Conservation (phyloP, 2,113 vertebrate genomes). For the Sceloporus undulatus region DNA sequence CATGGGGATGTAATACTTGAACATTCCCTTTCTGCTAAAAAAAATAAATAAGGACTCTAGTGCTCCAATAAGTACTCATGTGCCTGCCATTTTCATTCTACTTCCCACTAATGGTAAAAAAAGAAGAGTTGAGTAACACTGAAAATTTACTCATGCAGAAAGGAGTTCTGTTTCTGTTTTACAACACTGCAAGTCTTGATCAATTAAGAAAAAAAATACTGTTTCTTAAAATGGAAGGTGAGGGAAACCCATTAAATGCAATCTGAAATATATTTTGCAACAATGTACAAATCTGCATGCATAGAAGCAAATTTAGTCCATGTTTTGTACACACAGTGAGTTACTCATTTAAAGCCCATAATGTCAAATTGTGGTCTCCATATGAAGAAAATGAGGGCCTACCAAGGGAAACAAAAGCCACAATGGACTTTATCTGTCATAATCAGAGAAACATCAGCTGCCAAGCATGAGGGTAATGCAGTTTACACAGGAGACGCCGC, state of each 20-base stretch:
- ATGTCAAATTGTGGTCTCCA: conserved; percentile 20
- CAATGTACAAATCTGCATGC: not conserved
- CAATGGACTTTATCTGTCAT: conserved; percentile 61
- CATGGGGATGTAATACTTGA: not conserved
- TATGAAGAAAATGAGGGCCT: conserved; percentile 41
- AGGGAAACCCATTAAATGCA: not conserved
- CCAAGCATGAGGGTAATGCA: conserved; percentile 33
- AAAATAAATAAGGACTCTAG: not conserved
- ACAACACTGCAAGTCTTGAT: not conserved
- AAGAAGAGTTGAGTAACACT: not conserved
- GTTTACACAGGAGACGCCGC: conserved; percentile 70
- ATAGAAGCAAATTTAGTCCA: not conserved
- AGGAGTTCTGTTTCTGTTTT: not conserved
- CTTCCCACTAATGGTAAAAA: not conserved
- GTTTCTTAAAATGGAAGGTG: not conserved
- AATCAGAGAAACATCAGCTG: conserved; percentile 60
- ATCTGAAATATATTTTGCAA: conserved; percentile 11
- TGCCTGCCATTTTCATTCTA: not conserved
- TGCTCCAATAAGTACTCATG: not conserved
- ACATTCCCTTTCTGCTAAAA: not conserved
- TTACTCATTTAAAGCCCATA: fast-evolving
- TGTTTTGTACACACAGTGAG: fast-evolving
- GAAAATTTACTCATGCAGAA: not conserved
- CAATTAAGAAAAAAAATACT: not conserved
- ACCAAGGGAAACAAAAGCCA: not conserved